Base-by-base conservation (phyloP, 1,140 invertebrate genomes). In the Drosophila tristis region DNA sequence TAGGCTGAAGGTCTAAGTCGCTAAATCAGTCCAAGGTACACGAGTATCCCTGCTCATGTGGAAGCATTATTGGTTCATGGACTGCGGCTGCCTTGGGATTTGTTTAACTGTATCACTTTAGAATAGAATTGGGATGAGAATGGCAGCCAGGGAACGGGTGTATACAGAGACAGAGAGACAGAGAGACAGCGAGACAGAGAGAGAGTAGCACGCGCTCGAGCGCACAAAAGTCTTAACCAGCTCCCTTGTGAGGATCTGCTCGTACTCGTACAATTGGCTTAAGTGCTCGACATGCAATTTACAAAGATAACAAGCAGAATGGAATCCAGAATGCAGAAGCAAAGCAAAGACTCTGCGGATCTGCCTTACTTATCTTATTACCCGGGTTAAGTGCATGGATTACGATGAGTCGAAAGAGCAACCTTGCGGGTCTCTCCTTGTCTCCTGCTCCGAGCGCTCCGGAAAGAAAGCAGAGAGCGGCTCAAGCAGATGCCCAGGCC, bases 251-350 rank as follows among this genome's bases (percentile, higher is more conserved):
- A 39, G 35, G 35, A 39, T 39, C 4, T 13, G 2, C 35, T 53
- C 26, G 23, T 53, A 39, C 50, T 20, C 11, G 7, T 45, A 45
- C 74, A 73, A 79, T 89, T 90, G 82, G 82, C 84, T 87, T 87
- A 87, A 87, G 84, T 87, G 76, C 84, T 90, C 85, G 84, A 87
- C 84, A 73, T 84, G 76, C 84, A 87, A 87, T 87, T 87, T 87
- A 67, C 84, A 87, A 87, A 84, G 84, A 87, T 87, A 87, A 87
- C 84, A 87, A 87, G 85, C 84, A 79, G 35, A 13, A 35, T 35
- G 31, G 31, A 35, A 35, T 35, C 0, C 31, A 35, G 31, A 9
- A 9, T 16, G 31, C 31, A 35, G 67, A 44, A 82, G 62, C 71
- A 49, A 48, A 23, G 35, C 53, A 47, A 20, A 47, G 49, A 9